Base-by-base conservation (phyloP, 2,888 invertebrate genomes). In the Ectemnius lituratus region DNA sequence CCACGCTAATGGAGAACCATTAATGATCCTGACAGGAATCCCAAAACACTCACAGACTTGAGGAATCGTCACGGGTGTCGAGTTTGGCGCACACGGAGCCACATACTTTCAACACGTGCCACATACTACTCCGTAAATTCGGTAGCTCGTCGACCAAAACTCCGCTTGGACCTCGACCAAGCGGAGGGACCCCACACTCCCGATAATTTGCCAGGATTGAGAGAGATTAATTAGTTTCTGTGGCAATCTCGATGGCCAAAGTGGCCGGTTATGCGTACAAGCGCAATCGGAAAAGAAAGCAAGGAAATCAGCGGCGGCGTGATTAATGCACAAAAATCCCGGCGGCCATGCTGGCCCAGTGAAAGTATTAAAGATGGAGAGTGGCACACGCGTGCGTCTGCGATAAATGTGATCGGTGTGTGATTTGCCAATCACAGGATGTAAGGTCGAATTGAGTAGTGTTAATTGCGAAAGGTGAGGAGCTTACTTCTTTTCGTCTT, bases 401-500 rank as follows among this genome's bases (percentile, higher is more conserved):
- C 37, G 37, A 37, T 37, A 37, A 37, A 37, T 6, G 37, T 11
- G 37, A 37, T 37, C 37, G 37, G 37, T 11, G 11, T 8, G 6
- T 2, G 37, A 11, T 37, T 37, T 37, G 37, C 8, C 37, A 37
- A 37, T 37, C 37, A 11, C 37, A 37, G 37, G 37, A 37, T 37
- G 37, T 37, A 11, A 37, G 37, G 37, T 37, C 37, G 37, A 37
- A 27, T 46, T 18, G 18, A 20, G n/a, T 61, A n/a, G 23, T 2
- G 49, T 49, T 27, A 64, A 64, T 63, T 58, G 52, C 49, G 23
- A 13, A 14, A 52, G 3, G 14, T 27, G 45, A 63, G 70, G 62
- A 61, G 70, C 83, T 82, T 23, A 83, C 83, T 83, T 84, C 76
- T 86, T 88, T 62, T 87, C 88, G 14, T 87, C 88, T 58, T 87